Base-by-base conservation (phyloP, 2,888 invertebrate genomes). In the Mechanitis mazaeus region DNA sequence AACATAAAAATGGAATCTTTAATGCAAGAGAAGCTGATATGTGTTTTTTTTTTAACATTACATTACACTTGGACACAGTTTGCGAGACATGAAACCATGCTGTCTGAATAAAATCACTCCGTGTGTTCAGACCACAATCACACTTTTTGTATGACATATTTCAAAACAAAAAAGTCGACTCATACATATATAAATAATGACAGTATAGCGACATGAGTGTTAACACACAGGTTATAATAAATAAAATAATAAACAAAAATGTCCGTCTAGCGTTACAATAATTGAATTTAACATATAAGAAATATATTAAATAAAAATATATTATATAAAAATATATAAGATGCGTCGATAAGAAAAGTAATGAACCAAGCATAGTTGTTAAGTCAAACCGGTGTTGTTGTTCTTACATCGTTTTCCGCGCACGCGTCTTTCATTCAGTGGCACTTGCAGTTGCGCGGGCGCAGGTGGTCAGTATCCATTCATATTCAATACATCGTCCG, bases 401-500 rank as follows among this genome's bases (percentile, higher is more conserved):
- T 55, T 59, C 54, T 55, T 61, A 61, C 69, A 69, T 67, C 69
- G 69, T 69, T 69, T 60, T 64, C 63, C 57, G 66, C 69, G 71
- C 71, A 71, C 71, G 71, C 70, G 70, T 66, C 66, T 53, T 58
- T 62, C 67, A 68, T 67, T 66, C 62, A 66, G 61, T 58, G 58
- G 66, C 67, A 66, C 62, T 66, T 55, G 63, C 74, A 69, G 73
- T 71, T 72, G 72, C 69, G 70, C 70, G 61, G 58, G 69, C 64
- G 74, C 75, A 75, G 75, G 74, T 75, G 75, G 69, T 60, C 69
- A 60, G 59, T 63, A 66, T 67, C 56, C 67, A 71, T 72, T 72
- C 67, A 66, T 72, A 75, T 75, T 73, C 75, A 71, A 71, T 70
- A 68, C 74, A 65, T 70, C 69, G 67, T 64, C 67, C 64, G 65